Base-by-base conservation (phyloP, 2,888 invertebrate species). In the Folsomia candida region DNA sequence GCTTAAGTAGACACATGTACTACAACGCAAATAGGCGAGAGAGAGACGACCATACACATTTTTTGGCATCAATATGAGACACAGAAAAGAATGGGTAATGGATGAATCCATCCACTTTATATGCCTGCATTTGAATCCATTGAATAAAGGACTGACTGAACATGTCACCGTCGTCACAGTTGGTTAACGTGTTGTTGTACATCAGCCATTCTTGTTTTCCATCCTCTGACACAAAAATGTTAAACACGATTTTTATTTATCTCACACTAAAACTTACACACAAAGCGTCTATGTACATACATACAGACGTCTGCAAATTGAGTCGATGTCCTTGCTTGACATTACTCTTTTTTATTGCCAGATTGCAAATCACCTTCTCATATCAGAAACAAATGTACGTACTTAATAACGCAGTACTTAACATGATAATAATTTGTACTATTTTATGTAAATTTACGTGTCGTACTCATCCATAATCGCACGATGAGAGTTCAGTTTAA, bases 161-260 rank as follows among this genome's bases (percentile, higher is more conserved):
- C 26, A 54, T 65, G 65, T 54, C 65, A 65, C 65, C 57, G 54
- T 65, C 65, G 65, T 65, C 65, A 54, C 65, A 65, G 51, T 65
- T 65, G 65, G 51, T 51, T 54, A 65, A 54, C 65, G 22, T 51
- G 65, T 20, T 64, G 64, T 65, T 65, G 25, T 47, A 54, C 65
- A 65, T 65, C 51, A 54, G 65, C 65, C 65, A 64, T 47, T 64
- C 64, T n/a, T 64, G 64, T 51, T 51, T 51, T 22, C 26, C 64
- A 24, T 47, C 25, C 11, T 24, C n/a, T 62, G 62, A 62, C 62
- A 62, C 62, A 37, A 62, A 62, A 62, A 11, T 62, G 24, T 64
- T 20, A 64, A 64, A 64, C 64, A 64, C 24, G 51, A 64, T 51
- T 51, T 64, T 64, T 64, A 64, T 64, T 51, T 64, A 64, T 64